Conservation (phyloP, 1,140 invertebrate species). For the Belonocnema kinseyi region DNA sequence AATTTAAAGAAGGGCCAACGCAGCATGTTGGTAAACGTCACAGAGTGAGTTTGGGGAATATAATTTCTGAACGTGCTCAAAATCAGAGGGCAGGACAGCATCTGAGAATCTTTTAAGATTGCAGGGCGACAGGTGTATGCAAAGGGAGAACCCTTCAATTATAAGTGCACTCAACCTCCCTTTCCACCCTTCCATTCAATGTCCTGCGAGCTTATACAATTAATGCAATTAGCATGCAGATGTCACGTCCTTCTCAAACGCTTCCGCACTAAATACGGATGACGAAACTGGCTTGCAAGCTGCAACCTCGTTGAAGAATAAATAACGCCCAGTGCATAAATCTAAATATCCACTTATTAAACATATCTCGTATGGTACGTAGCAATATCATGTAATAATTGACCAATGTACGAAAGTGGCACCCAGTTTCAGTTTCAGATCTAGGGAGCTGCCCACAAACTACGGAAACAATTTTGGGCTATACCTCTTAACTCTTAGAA, state of each 20-base stretch:
- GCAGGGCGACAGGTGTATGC: constrained; percentile 17
- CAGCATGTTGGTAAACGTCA: neutral
- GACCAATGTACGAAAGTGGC: no score
- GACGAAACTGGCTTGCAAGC: constrained; percentile 17
- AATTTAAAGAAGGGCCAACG: constrained; percentile 11
- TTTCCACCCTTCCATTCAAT: constrained; percentile 13
- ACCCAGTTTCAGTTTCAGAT: no score
- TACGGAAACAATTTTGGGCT: no score
- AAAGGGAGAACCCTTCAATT: constrained; percentile 4
- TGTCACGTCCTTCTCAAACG: constrained; percentile 14
- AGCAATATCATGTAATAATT: no score
- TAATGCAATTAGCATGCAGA: constrained; percentile 31
- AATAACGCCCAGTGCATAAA: constrained; percentile 11
- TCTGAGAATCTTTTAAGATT: constrained; percentile 30
- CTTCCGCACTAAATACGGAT: constrained; percentile 23
- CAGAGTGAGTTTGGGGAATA: neutral
- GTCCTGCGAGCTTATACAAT: constrained; percentile 21
- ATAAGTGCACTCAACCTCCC: constrained; percentile 13
- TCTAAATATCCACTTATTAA: neutral
- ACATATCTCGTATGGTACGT: no score
- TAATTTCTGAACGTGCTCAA: constrained; percentile 16
- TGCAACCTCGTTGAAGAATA: constrained; percentile 6
- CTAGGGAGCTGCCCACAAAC: no score
- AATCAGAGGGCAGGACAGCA: constrained; percentile 21
- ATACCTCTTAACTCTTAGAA: no score